Base-by-base conservation (phyloP, 2,113 vertebrate species). In the Osmerus mordax region DNA sequence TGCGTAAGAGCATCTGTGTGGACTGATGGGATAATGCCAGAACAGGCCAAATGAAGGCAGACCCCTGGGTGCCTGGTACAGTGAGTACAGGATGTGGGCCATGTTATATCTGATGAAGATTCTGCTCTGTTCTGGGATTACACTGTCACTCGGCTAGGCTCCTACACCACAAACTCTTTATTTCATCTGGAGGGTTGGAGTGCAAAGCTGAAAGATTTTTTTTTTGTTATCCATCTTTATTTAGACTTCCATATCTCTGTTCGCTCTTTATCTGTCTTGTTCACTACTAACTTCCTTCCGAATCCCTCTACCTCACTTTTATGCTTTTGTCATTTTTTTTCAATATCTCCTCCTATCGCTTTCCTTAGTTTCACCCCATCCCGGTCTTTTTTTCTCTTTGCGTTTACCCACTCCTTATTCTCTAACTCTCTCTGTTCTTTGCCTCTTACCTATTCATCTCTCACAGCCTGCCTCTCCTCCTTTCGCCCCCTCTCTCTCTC, bases 41-140 rank as follows among this genome's bases (percentile, higher is more conserved):
- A 14, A 28, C 59, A 61, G 59, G 25, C 59, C 25, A 61, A 61
- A 25, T 23, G 59, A 61, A 61, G 21, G 59, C 59, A 61, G 23
- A 61, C 29, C 59, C 66, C 21, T 16, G 11, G 51, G 70, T 76
- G 64, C 73, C 28, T 72, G 73, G 65, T 65, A 59, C 70, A 36
- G 23, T 28, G 55, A 64, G 64, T 25, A n/a, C 32, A 28, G 52
- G 16, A 63, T 56, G 51, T 54, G 60, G 51, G n/a, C 47, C 28
- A 21, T 60, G 62, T 52, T 41, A 36, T 64, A 64, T 64, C 62
- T 64, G 62, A 47, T 25, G 32, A 73, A 23, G 6, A 60, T 51
- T 51, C 11, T 53, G 51, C 14, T 47, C n/a, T 41, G n/a, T 13
- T 18, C 65, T 32, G 16, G 53, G 64, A 25, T 65, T 61, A 41